Conservation (phyloP, 2,113 vertebrate species). For the Microtus richardsoni region DNA sequence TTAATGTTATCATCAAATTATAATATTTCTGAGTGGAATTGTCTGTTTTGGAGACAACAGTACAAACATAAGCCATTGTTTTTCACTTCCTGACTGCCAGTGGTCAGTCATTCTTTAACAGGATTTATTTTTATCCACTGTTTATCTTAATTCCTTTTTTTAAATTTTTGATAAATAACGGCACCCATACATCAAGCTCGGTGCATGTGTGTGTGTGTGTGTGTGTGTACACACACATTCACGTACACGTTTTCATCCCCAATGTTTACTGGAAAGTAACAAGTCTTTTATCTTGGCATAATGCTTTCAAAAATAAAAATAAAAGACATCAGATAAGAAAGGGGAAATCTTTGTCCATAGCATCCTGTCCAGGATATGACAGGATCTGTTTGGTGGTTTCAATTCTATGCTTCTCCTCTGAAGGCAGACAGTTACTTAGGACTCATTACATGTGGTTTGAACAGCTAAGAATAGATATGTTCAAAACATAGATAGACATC, state of each 20-base stretch:
- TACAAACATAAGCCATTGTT: background rate
- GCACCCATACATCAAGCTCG: background rate
- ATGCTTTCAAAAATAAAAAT: constrained; percentile 68
- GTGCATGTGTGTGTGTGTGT: background rate
- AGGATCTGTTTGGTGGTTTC: constrained; percentile 74
- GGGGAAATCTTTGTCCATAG: background rate
- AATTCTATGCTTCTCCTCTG: constrained; percentile 53
- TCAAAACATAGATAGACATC: constrained; percentile 86
- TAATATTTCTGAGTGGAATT: constrained; percentile 1
- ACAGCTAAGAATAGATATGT: constrained; percentile 87
- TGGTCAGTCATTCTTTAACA: background rate
- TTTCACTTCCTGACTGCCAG: constrained; percentile 20
- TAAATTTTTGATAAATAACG: background rate
- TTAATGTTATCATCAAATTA: background rate
- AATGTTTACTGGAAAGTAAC: constrained; percentile 41
- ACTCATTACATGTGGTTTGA: constrained; percentile 89
- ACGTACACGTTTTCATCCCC: background rate
- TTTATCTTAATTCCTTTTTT: background rate
- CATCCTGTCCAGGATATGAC: background rate
- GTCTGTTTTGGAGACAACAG: constrained; percentile 36
- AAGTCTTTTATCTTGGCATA: constrained; percentile 25
- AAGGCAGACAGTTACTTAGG: constrained; percentile 88
- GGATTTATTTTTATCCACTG: background rate
- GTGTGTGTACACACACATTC: background rate
- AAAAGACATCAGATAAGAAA: constrained; percentile 23